Evolutionary conservation across 2,797 vertebrate genomes (phyloP).

Genomic region (Manis pentadactyla): DNA sequence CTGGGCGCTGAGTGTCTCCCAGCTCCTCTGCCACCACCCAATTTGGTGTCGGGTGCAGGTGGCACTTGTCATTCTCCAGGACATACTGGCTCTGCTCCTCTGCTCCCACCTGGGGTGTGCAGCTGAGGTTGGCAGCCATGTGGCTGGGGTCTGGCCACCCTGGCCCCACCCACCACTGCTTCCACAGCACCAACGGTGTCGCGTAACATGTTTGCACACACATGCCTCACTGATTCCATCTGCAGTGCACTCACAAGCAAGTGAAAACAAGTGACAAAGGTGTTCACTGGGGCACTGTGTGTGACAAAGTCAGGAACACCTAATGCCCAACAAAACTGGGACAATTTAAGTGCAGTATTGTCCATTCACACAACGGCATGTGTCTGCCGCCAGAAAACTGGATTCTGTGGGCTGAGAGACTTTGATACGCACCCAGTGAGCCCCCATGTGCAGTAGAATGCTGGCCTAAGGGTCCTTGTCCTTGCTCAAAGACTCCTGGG

Average conservation of each 20-base stretch:
- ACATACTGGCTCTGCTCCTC: neutral
- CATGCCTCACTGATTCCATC: neutral
- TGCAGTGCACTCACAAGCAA: neutral
- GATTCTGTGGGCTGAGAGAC: neutral
- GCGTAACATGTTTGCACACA: too few relatives aligned
- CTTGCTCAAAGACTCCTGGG: neutral
- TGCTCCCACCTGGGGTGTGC: neutral
- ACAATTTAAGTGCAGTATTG: neutral
- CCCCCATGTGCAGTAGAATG: neutral
- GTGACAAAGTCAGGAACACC: neutral
- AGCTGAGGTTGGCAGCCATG: neutral
- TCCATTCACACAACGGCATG: too few relatives aligned
- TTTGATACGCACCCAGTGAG: too few relatives aligned
- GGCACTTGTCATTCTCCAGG: neutral
- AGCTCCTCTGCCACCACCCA: neutral
- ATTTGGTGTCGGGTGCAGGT: too few relatives aligned
- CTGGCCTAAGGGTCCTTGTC: neutral
- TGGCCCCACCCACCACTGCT: neutral
- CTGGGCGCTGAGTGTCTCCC: neutral
- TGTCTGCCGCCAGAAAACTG: neutral
- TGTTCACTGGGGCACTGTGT: neutral
- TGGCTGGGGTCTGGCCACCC: neutral
- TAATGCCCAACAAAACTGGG: neutral
- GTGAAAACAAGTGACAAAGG: neutral
- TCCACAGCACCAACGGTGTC: neutral